phyloP scores from a whole-genome alignment of 2,797 vertebrate species.

The Chaetophractus vellerosus region DNA sequence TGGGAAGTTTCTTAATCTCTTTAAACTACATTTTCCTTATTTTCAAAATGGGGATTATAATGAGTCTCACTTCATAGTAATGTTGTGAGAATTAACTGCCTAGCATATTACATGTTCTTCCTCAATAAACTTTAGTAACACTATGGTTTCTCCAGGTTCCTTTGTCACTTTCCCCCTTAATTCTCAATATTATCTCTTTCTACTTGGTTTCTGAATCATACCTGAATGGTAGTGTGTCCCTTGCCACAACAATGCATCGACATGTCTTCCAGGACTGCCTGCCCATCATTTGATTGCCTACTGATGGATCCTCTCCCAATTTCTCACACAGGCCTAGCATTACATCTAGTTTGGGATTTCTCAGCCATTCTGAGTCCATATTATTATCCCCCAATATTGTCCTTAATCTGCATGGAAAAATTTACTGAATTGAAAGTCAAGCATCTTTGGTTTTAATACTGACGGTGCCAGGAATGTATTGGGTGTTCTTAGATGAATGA shows the following conservation, averaged over 20 bases:
- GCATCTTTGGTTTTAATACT: neutral
- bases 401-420: neutral
- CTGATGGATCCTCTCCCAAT: neutral
- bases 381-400: neutral
- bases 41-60: neutral
- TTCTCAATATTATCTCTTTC: neutral
- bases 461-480: neutral
- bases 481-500: neutral
- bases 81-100: neutral
- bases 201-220: neutral
- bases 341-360: neutral
- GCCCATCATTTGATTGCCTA: neutral
- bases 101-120: neutral
- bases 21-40: neutral
- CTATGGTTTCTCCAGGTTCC: neutral
- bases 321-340: neutral
- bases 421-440: neutral
- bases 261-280: neutral
- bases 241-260: accelerated
- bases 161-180: neutral
- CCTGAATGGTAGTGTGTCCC: neutral
- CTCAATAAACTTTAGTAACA: neutral
- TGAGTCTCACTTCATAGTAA: neutral
- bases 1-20: neutral
- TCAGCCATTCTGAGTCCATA: neutral